Conservation (phyloP, 2,113 vertebrate genomes). For the Turnix velox region DNA sequence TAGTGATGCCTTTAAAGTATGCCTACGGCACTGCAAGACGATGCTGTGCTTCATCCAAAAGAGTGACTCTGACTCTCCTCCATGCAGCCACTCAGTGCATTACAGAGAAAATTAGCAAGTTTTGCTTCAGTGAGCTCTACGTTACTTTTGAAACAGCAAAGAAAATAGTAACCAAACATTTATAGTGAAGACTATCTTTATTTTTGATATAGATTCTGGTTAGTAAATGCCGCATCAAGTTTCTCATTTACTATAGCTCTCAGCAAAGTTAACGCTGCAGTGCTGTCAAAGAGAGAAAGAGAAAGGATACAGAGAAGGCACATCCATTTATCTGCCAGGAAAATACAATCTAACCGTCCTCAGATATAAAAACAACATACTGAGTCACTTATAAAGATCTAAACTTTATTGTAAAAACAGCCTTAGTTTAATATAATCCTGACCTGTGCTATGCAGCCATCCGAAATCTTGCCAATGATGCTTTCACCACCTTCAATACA, state of each 20-base stretch:
- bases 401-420: constrained; percentile 29
- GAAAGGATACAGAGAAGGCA: neutral
- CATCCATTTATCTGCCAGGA: neutral
- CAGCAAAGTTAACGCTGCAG: constrained; percentile 49
- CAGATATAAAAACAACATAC: neutral
- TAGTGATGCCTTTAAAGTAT: constrained; percentile 37
- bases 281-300: neutral
- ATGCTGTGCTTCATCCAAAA: constrained; percentile 33
- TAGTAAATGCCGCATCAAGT: neutral
- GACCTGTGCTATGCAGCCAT: constrained; percentile 51
- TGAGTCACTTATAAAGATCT: neutral
- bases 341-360: neutral
- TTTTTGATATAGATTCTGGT: neutral
- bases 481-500: constrained; percentile 45
- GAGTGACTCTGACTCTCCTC: constrained; percentile 43
- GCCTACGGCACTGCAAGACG: constrained; percentile 25
- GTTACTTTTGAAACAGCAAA: neutral
- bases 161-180: neutral
- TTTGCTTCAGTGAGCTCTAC: constrained; percentile 14
- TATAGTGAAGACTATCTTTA: neutral
- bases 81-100: constrained; percentile 9
- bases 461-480: constrained; percentile 33
- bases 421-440: constrained; percentile 3
- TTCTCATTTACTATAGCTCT: neutral
- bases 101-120: constrained; percentile 53